Conservation (phyloP, 2,797 vertebrate genomes). For the Schizopygopsis pylzovi region DNA sequence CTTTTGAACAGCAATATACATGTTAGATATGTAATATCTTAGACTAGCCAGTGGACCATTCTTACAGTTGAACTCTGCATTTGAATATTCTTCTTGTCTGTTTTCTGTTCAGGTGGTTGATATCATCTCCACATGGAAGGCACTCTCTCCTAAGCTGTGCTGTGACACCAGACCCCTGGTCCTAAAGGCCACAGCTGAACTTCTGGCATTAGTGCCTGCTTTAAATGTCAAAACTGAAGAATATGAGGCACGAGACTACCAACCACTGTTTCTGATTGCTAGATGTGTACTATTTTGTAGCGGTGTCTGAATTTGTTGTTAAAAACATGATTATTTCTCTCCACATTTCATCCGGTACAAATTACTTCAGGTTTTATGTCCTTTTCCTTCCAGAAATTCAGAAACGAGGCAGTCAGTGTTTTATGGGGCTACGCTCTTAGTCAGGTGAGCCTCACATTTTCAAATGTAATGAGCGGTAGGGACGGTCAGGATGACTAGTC, state of each 20-base stretch:
- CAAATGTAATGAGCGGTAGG: not conserved
- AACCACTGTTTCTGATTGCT: not conserved
- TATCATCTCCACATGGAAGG: slow-evolving; percentile 89
- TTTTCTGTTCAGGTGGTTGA: slow-evolving; percentile 86
- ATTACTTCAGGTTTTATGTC: slow-evolving; percentile 6
- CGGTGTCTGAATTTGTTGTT: not conserved
- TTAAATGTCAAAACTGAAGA: slow-evolving; percentile 86
- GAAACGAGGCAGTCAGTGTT: slow-evolving; percentile 84
- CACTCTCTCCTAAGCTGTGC: slow-evolving; percentile 85
- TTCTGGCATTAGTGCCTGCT: slow-evolving; percentile 89
- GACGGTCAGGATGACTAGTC: not conserved
- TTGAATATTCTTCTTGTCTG: not conserved
- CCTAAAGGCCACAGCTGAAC: slow-evolving; percentile 83
- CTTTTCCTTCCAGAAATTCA: slow-evolving; percentile 82
- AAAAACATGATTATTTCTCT: not conserved
- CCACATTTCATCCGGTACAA: not conserved
- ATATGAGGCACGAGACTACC: slow-evolving; percentile 81
- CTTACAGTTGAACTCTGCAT: not conserved
- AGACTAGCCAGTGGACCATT: not conserved
- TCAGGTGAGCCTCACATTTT: slow-evolving; percentile 73
- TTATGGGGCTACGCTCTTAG: slow-evolving; percentile 88
- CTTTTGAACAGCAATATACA: not conserved
- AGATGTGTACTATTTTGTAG: not conserved
- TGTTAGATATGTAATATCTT: no score
- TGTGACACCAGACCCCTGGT: slow-evolving; percentile 86